A percentile compares a stretch with the other conserved stretches of the same genome.
phyloP scores from a whole-genome alignment of 2,888 invertebrate genomes.

The Lycocerus yunnanus region DNA sequence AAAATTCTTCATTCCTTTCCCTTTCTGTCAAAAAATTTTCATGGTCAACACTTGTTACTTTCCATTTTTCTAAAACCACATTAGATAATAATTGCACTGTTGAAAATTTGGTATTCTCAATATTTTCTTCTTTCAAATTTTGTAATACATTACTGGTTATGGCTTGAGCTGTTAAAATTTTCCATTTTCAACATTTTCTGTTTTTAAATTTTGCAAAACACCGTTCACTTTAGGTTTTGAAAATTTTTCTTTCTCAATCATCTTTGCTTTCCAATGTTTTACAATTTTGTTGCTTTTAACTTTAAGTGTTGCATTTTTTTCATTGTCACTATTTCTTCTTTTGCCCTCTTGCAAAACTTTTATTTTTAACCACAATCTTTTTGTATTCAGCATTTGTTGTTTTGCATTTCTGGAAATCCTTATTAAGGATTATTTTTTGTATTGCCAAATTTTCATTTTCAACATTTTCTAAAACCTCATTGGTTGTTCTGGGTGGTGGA shows the following conservation, averaged over 20 bases:
- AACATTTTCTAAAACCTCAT: no score
- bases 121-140: neutral
- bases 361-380: neutral
- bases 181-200: neutral
- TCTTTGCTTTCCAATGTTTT: neutral
- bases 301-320: neutral
- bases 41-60: neutral
- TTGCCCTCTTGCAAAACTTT: neutral
- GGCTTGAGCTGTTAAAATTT: neutral
- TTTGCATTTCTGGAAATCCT: neutral
- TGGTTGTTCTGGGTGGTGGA: no score
- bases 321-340: neutral
- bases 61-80: neutral
- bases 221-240: neutral
- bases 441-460: neutral
- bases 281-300: neutral
- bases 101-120: neutral
- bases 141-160: neutral
- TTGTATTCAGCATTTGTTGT: neutral
- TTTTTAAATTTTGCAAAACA: neutral
- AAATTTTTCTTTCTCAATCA: neutral
- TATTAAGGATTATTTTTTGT: neutral
- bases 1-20: neutral
- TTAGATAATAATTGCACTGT: neutral
- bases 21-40: neutral